Base-by-base conservation (phyloP, 2,797 vertebrate genomes). In the Onychomys arenicola region DNA sequence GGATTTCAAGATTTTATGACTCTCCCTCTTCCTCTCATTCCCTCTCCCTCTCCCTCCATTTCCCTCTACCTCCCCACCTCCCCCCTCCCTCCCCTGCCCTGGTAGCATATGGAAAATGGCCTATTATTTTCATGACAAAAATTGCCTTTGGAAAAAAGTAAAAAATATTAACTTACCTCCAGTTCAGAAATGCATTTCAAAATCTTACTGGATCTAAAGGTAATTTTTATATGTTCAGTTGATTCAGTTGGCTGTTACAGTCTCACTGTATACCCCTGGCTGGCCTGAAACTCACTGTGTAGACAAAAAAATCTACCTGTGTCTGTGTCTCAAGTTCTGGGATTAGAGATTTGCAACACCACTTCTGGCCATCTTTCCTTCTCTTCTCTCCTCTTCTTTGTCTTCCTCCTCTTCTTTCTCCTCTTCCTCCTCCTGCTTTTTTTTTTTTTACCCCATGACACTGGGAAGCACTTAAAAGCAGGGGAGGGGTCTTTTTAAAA, bases 131-230 rank as follows among this genome's bases (percentile, higher is more conserved):
- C 52, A 77, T 86, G 67, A 92, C 46, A 96, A 71, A 7, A 2
- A 61, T 77, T 76, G 89, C 73, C 13, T 95, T 90, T 89, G 46
- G 55, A 80, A 34, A 96, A 76, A 49, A 49, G 7, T 32, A 69
- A 29, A 81, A 89, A n/a, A 55, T 11, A 59, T 95, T 69, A 84
- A 37, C 13, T 88, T 78, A 89, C 75, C 14, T 84, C 69, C 34
- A 88, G 43, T 29, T 96, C 59, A 83, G 14, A 96, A 96, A 83
- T 71, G 25, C 5, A 16, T 84, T 86, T 94, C 3, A 69, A 93
- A 96, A 78, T 23, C 77, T 93, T 57, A 17, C 55, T 77, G 6
- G 78, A 21, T 59, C 49, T 82, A 89, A 65, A n/a, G 7, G 27
- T 67, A 83, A 27, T 52, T 37, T 86, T 86, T 52, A 34, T 86